Conservation (phyloP, 2,888 invertebrate genomes). For the Physocephala rufipes region DNA sequence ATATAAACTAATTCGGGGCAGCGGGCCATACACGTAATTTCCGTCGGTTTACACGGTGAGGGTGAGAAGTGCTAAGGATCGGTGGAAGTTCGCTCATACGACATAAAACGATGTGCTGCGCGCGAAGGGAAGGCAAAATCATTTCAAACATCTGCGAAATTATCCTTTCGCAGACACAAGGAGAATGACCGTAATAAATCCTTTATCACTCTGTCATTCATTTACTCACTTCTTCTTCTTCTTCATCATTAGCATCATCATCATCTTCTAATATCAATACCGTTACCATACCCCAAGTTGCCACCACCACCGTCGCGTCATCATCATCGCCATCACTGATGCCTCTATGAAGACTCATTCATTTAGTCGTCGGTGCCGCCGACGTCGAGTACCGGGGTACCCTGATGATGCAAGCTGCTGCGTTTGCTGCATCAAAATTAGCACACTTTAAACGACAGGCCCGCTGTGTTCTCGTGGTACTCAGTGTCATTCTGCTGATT, state of each 20-base stretch:
- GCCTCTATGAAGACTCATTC: too few species aligned
- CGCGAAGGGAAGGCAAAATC: background rate
- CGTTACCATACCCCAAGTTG: too few species aligned
- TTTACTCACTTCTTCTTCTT: too few species aligned
- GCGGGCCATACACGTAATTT: background rate
- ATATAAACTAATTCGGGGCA: background rate
- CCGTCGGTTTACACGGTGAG: background rate
- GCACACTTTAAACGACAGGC: slow-evolving; percentile 56
- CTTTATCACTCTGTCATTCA: slow-evolving; percentile 16
- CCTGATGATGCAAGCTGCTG: background rate
- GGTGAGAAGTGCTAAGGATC: background rate
- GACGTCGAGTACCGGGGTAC: background rate
- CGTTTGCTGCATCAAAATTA: slow-evolving; percentile 51
- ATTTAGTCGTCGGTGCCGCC: background rate
- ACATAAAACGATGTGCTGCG: background rate
- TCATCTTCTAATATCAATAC: too few species aligned
- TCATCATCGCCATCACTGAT: too few species aligned
- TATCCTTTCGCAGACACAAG: slow-evolving; percentile 41
- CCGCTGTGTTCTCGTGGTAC: slow-evolving; percentile 48
- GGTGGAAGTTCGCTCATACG: background rate
- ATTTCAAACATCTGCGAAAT: slow-evolving; percentile 60
- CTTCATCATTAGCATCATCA: too few species aligned
- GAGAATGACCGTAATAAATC: slow-evolving; percentile 19
- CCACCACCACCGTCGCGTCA: too few species aligned
- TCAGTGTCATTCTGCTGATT: background rate